Evolutionary conservation across 2,888 invertebrate species (phyloP), one percentile per base, ranked within the genome.

Genomic region (Erynnis tages): DNA sequence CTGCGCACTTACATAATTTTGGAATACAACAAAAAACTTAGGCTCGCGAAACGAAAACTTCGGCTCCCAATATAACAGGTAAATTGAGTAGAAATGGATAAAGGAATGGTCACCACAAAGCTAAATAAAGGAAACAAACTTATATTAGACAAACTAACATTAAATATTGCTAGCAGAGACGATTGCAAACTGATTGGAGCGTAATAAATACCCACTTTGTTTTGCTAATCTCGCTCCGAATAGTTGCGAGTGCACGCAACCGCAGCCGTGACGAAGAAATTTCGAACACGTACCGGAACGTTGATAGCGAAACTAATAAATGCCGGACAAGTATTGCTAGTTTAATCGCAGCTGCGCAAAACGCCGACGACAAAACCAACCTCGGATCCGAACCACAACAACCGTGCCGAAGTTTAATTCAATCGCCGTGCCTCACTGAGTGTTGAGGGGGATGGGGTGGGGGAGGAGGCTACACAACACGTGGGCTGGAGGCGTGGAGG

Each of bases 391-490:
- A 77, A 82, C 87, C 87, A 78, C 85, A 87, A 84, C 85, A 84
- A 83, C 79, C 77, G 77, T 79, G 80, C 82, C 76, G 73, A 87
- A 89, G 84, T 89, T 88, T 88, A 89, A 89, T 89, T 88, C 88
- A 87, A 89, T 87, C 87, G 83, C 77, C 78, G 81, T 76, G 77
- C 77, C 75, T 76, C 79, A 73, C 71, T 76, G 73, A 71, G 73
- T 71, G 74, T 64, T 63, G 67, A 56, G 57, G 58, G 57, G 44
- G 44, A 54, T 27, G 61, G 53, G 41, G 25, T 32, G 41, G 32
- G 7, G 10, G 46, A 54, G 21, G 16, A 1, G 38, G 13, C 11
- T 8, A 27, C 11, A 25, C 49, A 37, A 32, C 53, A 49, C 43
- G 53, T 50, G 56, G 54, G 56, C 46, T 54, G 50, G 46, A 37